phyloP scores from a whole-genome alignment of 2,113 vertebrate genomes.

The Ophthalmolycus amberensis region DNA sequence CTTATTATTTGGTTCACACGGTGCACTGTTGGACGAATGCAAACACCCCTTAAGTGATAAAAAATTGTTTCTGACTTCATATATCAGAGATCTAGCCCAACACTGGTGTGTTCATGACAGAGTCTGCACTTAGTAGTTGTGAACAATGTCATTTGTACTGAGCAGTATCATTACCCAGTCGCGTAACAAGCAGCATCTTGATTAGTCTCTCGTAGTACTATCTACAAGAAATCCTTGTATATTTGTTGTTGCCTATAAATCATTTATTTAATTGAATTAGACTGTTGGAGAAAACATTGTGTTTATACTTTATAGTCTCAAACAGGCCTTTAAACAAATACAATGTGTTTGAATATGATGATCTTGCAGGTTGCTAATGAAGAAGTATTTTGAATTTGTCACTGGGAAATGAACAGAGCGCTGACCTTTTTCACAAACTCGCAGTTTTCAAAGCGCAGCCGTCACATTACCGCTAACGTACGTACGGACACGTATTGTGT shows the following conservation, averaged over 20 bases:
- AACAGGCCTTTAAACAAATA: not conserved
- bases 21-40: not conserved
- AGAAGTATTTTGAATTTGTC: not conserved
- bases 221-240: not conserved
- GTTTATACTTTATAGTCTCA: not conserved
- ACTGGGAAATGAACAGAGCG: not conserved
- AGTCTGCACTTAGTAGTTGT: not conserved
- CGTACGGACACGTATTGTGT: not conserved
- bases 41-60: not conserved
- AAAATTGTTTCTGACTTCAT: not conserved
- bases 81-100: not conserved
- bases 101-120: not conserved
- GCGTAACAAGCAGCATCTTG: not conserved
- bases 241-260: not conserved
- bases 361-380: not conserved
- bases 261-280: not conserved
- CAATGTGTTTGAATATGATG: not conserved
- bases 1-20: not conserved
- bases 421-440: slow-evolving; percentile 8
- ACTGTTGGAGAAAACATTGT: not conserved
- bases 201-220: not conserved
- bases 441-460: not conserved
- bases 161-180: not conserved
- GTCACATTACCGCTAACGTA: not conserved
- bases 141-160: not conserved